Evolutionary conservation across 1,140 invertebrate genomes (phyloP).

Genomic region (Temnothorax longispinosus): DNA sequence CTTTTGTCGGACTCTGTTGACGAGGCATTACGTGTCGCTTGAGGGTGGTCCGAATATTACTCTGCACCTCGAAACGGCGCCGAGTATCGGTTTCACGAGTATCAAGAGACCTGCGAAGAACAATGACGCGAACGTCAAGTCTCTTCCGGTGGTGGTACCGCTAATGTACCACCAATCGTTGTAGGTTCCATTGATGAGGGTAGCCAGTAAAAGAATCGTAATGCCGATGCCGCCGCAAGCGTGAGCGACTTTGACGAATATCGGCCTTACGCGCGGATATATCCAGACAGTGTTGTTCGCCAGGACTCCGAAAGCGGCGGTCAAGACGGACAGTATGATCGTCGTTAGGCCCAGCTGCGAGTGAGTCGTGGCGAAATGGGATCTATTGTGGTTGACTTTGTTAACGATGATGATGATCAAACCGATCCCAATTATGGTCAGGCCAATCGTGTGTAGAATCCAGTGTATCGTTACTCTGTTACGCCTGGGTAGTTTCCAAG

Average conservation of each 20-base stretch:
- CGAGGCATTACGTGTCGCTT: conserved; percentile 22
- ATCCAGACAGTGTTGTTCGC: conserved; percentile 82
- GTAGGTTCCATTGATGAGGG: conserved; percentile 81
- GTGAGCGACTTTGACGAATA: conserved; percentile 80
- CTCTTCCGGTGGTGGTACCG: conserved; percentile 69
- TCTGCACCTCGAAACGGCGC: conserved; percentile 75
- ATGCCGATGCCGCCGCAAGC: conserved; percentile 78
- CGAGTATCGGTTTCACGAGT: conserved; percentile 80
- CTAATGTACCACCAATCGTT: conserved; percentile 68
- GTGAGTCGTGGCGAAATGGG: conserved; percentile 79
- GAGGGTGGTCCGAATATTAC: conserved; percentile 75
- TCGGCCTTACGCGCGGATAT: conserved; percentile 78
- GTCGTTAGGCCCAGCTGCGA: conserved; percentile 77
- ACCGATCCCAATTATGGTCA: conserved; percentile 76
- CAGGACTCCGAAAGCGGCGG: conserved; percentile 77
- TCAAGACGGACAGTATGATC: conserved; percentile 73
- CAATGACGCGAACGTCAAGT: conserved; percentile 75
- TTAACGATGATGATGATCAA: conserved; percentile 80
- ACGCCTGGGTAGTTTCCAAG: conserved; percentile 69
- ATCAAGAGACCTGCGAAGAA: conserved; percentile 79
- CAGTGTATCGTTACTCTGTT: conserved; percentile 80
- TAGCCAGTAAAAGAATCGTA: conserved; percentile 77
- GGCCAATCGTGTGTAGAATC: conserved; percentile 78
- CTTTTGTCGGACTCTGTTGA: conserved; percentile 21
- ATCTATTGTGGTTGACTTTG: conserved; percentile 70